These are phyloP conservation scores for Blomia tropicalis DNA, from an alignment of 2,888 invertebrate species.

Conservation along the genomic window DNA sequence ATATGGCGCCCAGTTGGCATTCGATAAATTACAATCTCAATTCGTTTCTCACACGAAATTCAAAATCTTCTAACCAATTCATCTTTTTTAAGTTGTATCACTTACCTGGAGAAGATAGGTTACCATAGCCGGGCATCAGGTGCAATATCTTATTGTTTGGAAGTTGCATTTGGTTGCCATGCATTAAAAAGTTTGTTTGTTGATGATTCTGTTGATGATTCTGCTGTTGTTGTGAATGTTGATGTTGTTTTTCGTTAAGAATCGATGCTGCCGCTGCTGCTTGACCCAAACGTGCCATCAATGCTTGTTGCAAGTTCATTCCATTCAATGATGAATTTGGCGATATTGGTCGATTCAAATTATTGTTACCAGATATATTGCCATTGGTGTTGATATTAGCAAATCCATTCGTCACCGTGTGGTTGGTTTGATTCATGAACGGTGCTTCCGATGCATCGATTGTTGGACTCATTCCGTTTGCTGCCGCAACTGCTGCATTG, in stretches of 20 bases:
- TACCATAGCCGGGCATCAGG: constrained; percentile 8
- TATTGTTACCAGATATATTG: too few species aligned
- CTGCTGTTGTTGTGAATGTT: background rate
- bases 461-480: background rate
- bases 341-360: background rate
- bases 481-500: background rate
- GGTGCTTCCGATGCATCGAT: background rate
- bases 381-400: background rate
- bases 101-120: background rate
- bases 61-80: too few species aligned
- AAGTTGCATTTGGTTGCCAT: background rate
- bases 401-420: background rate
- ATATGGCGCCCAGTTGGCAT: too few species aligned
- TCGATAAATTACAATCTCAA: too few species aligned
- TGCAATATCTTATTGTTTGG: background rate
- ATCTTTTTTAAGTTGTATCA: too few species aligned
- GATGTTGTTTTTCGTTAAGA: background rate
- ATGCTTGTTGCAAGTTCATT: background rate
- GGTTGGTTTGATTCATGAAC: background rate
- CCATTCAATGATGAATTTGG: background rate
- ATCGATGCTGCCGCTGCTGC: constrained; percentile 2
- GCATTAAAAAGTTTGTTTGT: background rate
- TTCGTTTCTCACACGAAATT: too few species aligned
- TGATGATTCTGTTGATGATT: background rate
- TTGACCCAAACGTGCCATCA: constrained; percentile 5